Percentiles rank a stretch among this genome's conserved stretches.
Evolutionary conservation across 1,140 invertebrate species (phyloP).

Genomic region (Teleogryllus occipitalis): DNA sequence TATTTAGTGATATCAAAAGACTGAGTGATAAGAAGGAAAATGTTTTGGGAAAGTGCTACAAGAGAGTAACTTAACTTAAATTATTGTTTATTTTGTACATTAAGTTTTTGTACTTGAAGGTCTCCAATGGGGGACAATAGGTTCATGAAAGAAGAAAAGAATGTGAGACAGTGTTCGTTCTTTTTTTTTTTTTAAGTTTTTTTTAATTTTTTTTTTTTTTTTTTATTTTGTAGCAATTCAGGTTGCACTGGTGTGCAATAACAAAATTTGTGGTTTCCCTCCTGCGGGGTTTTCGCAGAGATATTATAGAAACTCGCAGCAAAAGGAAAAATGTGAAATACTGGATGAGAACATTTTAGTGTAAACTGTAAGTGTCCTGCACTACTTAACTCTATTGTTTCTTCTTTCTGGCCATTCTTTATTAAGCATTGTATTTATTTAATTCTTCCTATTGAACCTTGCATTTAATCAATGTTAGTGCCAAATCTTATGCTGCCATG

Average conservation of each 20-base stretch:
- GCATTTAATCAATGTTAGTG: conserved; percentile 16
- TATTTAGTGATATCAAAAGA: conserved; percentile 15
- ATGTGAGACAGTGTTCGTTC: neutral
- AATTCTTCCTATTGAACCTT: neutral
- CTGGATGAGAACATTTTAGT: conserved; percentile 16
- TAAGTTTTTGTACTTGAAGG: neutral
- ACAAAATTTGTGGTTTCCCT: neutral
- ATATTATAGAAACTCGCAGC: conserved; percentile 18
- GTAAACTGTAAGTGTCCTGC: neutral
- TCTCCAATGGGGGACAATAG: neutral
- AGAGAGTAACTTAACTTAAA: conserved; percentile 9
- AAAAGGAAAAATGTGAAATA: conserved; percentile 20
- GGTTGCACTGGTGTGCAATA: neutral
- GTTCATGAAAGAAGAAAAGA: neutral
- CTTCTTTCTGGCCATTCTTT: conserved; percentile 9
- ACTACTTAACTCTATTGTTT: conserved; percentile 3
- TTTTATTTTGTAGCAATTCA: neutral
- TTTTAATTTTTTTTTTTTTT: too few relatives aligned
- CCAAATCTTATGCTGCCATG: conserved; percentile 15
- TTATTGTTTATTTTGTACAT: conserved; percentile 13
- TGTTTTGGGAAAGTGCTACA: conserved; percentile 8
- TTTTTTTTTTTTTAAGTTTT: too few relatives aligned
- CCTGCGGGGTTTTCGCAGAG: conserved; percentile 19
- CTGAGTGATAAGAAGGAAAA: conserved; percentile 7
- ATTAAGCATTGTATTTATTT: neutral